phyloP scores from a whole-genome alignment of 2,797 vertebrate species.

The Setipinna tenuifilis region DNA sequence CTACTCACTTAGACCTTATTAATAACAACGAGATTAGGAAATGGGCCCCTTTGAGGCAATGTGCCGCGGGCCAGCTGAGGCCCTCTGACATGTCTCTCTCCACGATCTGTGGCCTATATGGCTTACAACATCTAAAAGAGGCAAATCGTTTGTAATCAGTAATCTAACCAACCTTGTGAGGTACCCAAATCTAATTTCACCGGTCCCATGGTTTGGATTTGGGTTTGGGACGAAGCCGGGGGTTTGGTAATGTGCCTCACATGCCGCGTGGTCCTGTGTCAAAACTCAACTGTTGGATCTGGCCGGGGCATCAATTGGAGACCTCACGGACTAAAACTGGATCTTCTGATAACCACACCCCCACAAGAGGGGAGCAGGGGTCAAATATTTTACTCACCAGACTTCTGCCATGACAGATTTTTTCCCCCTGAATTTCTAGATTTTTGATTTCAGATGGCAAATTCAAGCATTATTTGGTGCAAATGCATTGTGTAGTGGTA shows the following conservation, averaged over 20 bases:
- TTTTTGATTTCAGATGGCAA: too few species aligned
- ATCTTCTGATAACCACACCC: slow-evolving; percentile 1
- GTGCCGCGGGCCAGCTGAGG: background rate
- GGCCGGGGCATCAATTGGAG: background rate
- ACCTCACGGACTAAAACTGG: slow-evolving; percentile 19
- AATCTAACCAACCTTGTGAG: slow-evolving; percentile 52
- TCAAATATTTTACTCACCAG: slow-evolving; percentile 5
- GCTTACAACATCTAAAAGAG: slow-evolving; percentile 28
- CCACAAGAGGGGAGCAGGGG: background rate
- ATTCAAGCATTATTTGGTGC: too few species aligned
- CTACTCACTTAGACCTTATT: background rate
- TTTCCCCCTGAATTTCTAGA: too few species aligned
- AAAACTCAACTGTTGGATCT: slow-evolving; percentile 12
- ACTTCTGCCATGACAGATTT: background rate
- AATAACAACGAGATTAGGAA: background rate
- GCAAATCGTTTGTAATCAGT: slow-evolving; percentile 40
- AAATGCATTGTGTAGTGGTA: background rate
- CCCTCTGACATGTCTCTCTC: background rate
- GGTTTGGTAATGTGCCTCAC: slow-evolving; percentile 53
- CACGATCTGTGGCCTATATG: background rate
- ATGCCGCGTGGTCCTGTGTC: slow-evolving; percentile 44
- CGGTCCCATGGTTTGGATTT: slow-evolving; percentile 61
- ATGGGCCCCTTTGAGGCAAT: background rate
- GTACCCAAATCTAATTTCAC: slow-evolving; percentile 54
- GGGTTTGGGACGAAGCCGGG: slow-evolving; percentile 42